phyloP scores from a whole-genome alignment of 2,113 vertebrate species.

The Phyllostomus discolor region DNA sequence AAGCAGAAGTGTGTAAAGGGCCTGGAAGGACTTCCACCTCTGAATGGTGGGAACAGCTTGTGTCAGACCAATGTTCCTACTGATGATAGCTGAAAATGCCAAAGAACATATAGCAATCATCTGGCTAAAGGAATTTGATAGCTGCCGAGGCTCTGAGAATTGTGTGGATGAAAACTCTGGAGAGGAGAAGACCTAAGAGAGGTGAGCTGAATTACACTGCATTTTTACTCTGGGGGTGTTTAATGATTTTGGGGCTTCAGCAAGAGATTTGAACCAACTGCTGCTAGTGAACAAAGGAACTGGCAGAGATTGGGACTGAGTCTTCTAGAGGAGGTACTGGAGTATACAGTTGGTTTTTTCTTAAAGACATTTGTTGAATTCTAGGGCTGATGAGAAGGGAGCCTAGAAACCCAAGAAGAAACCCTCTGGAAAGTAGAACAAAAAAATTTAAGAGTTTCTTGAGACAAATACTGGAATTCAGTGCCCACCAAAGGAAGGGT shows the following conservation, averaged over 20 bases:
- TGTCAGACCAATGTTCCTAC: not conserved
- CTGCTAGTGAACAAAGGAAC: not conserved
- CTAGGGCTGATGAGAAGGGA: not conserved
- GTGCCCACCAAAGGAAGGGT: not conserved
- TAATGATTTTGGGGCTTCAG: not conserved
- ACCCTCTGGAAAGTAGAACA: not conserved
- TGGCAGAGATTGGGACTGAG: not conserved
- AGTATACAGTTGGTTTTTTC: not conserved
- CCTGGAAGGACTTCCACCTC: not conserved
- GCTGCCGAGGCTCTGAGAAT: not conserved
- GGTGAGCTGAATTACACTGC: not conserved
- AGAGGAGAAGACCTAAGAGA: not conserved
- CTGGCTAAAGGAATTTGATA: not conserved
- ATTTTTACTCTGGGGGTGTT: not conserved
- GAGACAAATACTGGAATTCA: not conserved
- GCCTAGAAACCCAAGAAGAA: not conserved
- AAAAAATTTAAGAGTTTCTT: not conserved
- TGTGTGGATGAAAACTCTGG: not conserved
- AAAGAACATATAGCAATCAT: not conserved
- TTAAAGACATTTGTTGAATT: not conserved
- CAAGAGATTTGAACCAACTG: not conserved
- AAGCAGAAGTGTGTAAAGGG: not conserved
- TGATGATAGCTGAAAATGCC: not conserved
- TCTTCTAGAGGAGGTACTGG: not conserved
- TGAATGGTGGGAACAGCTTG: not conserved